A percentile compares a stretch with the other conserved stretches of the same genome.
phyloP scores from a whole-genome alignment of 1,140 invertebrate species.

The Drosophila pallidifrons region DNA sequence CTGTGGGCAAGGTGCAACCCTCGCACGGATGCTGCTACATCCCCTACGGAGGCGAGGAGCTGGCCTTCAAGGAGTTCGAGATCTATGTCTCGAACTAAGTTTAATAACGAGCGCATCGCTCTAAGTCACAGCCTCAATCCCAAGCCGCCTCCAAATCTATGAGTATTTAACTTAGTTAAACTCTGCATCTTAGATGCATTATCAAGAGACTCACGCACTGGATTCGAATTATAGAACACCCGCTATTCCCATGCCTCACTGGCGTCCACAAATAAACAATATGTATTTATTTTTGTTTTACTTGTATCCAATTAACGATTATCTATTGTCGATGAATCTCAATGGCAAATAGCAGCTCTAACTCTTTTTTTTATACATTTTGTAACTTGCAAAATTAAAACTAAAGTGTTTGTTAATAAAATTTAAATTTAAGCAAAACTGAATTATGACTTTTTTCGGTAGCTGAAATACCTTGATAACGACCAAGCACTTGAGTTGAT shows the following conservation, averaged over 20 bases:
- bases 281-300: slow-evolving; percentile 30
- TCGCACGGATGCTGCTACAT: slow-evolving; percentile 91
- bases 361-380: slow-evolving; percentile 18
- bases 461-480: too few relatives aligned
- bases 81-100: slow-evolving; percentile 86
- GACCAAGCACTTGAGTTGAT: too few relatives aligned
- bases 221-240: slow-evolving; percentile 22
- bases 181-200: slow-evolving; percentile 34
- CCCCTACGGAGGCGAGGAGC: slow-evolving; percentile 89
- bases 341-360: slow-evolving; percentile 4
- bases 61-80: slow-evolving; percentile 91
- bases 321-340: slow-evolving; percentile 40
- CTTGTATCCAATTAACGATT: slow-evolving; percentile 22
- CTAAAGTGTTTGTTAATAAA: slow-evolving; percentile 35
- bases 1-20: slow-evolving; percentile 90
- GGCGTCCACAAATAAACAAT: neutral
- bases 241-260: slow-evolving; percentile 10
- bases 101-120: neutral
- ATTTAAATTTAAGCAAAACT: slow-evolving; percentile 24
- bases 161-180: slow-evolving; percentile 39
- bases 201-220: slow-evolving; percentile 35
- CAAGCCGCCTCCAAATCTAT: slow-evolving; percentile 8
- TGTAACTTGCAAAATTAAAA: slow-evolving; percentile 29
- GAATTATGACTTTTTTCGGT: neutral
- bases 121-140: neutral